phyloP scores from a whole-genome alignment of 35 echinoderm and acorn worm genomes.

The Ophioderma brevispina region DNA sequence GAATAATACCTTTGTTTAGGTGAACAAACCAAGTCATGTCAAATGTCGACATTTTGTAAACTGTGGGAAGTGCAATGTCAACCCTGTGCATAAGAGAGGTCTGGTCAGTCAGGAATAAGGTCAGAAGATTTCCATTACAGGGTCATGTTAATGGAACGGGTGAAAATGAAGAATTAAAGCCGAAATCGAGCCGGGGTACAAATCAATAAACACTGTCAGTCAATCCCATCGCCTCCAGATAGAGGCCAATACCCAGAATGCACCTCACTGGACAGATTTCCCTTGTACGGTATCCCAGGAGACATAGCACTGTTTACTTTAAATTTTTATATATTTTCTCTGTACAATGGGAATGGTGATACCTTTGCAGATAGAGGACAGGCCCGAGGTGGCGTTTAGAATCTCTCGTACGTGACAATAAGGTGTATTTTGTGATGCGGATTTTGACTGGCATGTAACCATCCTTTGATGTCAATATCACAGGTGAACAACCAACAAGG shows the following conservation, averaged over 20 bases:
- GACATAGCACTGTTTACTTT: not conserved
- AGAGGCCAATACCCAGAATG: not conserved
- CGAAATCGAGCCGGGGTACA: not conserved
- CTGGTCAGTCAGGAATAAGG: too few relatives aligned
- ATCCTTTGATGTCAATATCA: not conserved
- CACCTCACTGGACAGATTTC: not conserved
- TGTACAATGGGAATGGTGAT: not conserved
- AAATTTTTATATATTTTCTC: constrained; percentile 12
- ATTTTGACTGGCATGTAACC: not conserved
- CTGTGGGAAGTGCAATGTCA: too few relatives aligned
- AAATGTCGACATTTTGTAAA: too few relatives aligned
- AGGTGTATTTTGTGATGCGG: not conserved
- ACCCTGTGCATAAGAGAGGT: too few relatives aligned
- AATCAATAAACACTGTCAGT: not conserved
- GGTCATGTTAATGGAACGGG: not conserved
- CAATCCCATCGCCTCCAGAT: not conserved
- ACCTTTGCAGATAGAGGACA: not conserved
- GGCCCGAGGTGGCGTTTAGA: not conserved
- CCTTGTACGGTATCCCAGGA: not conserved
- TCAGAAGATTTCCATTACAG: not conserved
- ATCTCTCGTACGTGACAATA: not conserved
- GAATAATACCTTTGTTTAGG: too few relatives aligned
- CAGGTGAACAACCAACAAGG: not conserved
- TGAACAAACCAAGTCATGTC: too few relatives aligned
- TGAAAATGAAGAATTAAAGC: not conserved